Evolutionary conservation across 2,113 vertebrate species (phyloP).

Genomic region (Nannospalax galili): DNA sequence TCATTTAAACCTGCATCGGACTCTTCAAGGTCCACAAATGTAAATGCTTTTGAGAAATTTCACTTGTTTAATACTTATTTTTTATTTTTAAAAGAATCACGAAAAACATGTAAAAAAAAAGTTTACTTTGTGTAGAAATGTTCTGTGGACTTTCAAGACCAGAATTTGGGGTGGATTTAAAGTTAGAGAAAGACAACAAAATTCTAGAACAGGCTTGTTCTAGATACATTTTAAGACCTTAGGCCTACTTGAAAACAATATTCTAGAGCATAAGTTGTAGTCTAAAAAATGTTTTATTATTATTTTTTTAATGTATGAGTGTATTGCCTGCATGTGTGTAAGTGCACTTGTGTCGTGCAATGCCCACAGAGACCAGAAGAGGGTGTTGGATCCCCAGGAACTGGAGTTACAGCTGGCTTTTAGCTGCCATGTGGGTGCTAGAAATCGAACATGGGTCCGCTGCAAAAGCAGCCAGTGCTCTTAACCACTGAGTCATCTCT

Average conservation of each 20-base stretch:
- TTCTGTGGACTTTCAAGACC: slow-evolving; percentile 16
- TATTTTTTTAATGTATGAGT: too few species aligned
- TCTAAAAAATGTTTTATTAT: too few species aligned
- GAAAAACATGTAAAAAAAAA: slow-evolving; percentile 2
- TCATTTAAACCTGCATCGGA: slow-evolving; percentile 43
- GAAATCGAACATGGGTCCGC: too few species aligned
- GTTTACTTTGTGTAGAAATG: slow-evolving; percentile 8
- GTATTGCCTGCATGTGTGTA: too few species aligned
- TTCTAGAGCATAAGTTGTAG: background rate
- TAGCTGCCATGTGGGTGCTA: too few species aligned
- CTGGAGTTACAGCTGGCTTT: too few species aligned
- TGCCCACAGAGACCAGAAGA: too few species aligned
- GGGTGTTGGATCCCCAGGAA: too few species aligned
- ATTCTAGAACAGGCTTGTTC: background rate
- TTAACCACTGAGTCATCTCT: too few species aligned
- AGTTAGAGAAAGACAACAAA: slow-evolving; percentile 12
- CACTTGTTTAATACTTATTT: background rate
- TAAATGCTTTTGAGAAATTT: background rate
- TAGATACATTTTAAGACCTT: background rate
- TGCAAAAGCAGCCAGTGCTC: too few species aligned
- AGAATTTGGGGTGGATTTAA: slow-evolving; percentile 22
- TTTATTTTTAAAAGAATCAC: slow-evolving; percentile 34
- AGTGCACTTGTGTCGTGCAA: too few species aligned
- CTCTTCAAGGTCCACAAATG: background rate
- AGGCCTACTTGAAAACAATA: slow-evolving; percentile 20